These are phyloP conservation scores for Cliona cf. orientalis DNA, from an alignment of 37 sponge, comb jelly and placozoan genomes.

Conservation along the genomic window DNA sequence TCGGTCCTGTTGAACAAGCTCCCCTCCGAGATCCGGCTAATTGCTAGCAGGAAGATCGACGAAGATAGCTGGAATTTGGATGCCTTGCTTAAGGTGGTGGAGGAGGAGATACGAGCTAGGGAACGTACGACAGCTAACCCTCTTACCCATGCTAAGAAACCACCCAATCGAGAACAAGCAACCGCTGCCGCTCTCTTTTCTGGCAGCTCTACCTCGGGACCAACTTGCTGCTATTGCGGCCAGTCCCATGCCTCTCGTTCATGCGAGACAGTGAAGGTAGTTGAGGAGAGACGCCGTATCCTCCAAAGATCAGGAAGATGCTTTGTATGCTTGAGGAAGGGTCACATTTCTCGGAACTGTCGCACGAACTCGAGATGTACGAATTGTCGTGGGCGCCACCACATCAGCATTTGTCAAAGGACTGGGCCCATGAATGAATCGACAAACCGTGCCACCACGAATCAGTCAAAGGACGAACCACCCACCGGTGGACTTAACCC, in stretches of 20 bases:
- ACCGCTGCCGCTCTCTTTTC: neutral
- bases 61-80: no score
- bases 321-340: slow-evolving; percentile 37
- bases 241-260: neutral
- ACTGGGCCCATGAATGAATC: neutral
- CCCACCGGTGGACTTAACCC: neutral
- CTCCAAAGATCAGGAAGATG: slow-evolving; percentile 38
- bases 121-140: no score
- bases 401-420: slow-evolving; percentile 33
- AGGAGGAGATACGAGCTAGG: no score
- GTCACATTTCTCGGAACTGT: slow-evolving; percentile 28
- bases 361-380: neutral
- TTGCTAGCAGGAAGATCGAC: no score
- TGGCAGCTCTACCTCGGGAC: neutral
- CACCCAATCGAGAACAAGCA: neutral
- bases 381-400: slow-evolving; percentile 25
- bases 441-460: neutral
- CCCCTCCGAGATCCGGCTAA: no score
- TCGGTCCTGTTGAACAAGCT: no score
- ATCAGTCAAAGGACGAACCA: no score
- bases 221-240: slow-evolving; percentile 2
- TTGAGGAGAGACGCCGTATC: slow-evolving; percentile 1
- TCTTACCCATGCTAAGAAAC: no score
- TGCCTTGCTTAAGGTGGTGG: no score
- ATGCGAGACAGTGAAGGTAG: slow-evolving; percentile 12